Evolutionary conservation across 92 coral and sea anemone species (phyloP).

Genomic region (Siderastrea radians): DNA sequence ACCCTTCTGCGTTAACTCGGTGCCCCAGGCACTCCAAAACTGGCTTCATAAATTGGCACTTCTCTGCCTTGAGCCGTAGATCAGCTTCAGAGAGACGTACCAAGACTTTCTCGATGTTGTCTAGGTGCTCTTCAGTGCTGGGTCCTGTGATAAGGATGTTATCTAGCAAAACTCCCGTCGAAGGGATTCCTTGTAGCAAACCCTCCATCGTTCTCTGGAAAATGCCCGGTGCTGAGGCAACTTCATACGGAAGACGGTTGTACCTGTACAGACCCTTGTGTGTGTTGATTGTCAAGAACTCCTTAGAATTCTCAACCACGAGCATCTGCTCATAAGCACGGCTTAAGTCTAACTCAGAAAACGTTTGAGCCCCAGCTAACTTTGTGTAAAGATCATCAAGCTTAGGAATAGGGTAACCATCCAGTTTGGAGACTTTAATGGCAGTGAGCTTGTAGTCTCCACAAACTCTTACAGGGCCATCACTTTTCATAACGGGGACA

Average conservation of each 20-base stretch:
- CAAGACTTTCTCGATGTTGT: neutral
- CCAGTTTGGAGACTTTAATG: constrained; percentile 34
- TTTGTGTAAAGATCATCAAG: constrained; percentile 52
- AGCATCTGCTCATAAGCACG: constrained; percentile 60
- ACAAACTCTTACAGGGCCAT: constrained; percentile 20
- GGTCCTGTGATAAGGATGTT: too few species aligned
- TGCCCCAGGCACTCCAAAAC: constrained; percentile 39
- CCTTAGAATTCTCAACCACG: constrained; percentile 59
- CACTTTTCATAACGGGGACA: constrained; percentile 26
- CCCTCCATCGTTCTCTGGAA: constrained; percentile 57
- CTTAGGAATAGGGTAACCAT: constrained; percentile 61
- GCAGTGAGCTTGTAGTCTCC: constrained; percentile 43
- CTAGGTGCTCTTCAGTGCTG: constrained; percentile 35
- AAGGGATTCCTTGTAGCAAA: constrained; percentile 63
- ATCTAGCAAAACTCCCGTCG: constrained; percentile 57
- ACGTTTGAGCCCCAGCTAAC: constrained; percentile 49
- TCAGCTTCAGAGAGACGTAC: neutral
- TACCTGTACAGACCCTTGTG: constrained; percentile 62
- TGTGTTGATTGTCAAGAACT: constrained; percentile 61
- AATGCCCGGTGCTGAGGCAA: constrained; percentile 61
- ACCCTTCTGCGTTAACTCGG: constrained; percentile 44
- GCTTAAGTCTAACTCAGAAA: constrained; percentile 53
- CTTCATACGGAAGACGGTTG: constrained; percentile 65
- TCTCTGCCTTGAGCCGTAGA: neutral
- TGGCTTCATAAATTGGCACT: constrained; percentile 19